Evolutionary conservation across 2,888 invertebrate genomes (phyloP).

Genomic region (Synanthedon formicaeformis): DNA sequence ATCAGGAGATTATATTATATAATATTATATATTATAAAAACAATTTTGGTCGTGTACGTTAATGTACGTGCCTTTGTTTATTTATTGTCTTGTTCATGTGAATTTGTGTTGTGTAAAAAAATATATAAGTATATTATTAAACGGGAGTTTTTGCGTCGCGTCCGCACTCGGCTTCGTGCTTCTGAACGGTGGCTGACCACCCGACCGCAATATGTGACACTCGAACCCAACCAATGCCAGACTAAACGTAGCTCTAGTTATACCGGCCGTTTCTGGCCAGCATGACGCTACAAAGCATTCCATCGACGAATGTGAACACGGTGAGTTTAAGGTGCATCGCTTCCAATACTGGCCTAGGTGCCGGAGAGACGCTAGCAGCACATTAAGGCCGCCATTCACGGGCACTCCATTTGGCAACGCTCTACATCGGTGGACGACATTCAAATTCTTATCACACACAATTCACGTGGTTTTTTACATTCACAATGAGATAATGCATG

Average conservation of each 20-base stretch:
- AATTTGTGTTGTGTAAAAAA: constrained; percentile 65
- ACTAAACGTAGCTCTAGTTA: constrained; percentile 56
- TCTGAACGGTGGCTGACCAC: constrained; percentile 51
- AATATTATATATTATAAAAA: constrained; percentile 44
- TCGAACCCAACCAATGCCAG: constrained; percentile 47
- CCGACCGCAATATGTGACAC: constrained; percentile 47
- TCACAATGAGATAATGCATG: no score
- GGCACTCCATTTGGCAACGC: no score
- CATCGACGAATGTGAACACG: constrained; percentile 57
- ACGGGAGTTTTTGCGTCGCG: constrained; percentile 45
- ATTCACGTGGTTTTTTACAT: no score
- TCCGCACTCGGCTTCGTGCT: constrained; percentile 64
- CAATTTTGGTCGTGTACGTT: constrained; percentile 69
- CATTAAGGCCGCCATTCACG: neutral
- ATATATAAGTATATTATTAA: constrained; percentile 7
- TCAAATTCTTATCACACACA: no score
- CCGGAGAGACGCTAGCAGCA: neutral
- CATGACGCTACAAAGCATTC: constrained; percentile 64
- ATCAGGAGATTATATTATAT: constrained; percentile 18
- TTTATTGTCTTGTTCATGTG: constrained; percentile 65
- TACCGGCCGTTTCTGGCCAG: constrained; percentile 40
- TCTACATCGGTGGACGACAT: no score
- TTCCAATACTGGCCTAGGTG: neutral
- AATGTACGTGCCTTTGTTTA: constrained; percentile 48
- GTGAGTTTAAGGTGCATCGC: constrained; percentile 58